These are phyloP conservation scores for Caranx ignobilis DNA, from an alignment of 2,113 vertebrate species.

Conservation along the genomic window DNA sequence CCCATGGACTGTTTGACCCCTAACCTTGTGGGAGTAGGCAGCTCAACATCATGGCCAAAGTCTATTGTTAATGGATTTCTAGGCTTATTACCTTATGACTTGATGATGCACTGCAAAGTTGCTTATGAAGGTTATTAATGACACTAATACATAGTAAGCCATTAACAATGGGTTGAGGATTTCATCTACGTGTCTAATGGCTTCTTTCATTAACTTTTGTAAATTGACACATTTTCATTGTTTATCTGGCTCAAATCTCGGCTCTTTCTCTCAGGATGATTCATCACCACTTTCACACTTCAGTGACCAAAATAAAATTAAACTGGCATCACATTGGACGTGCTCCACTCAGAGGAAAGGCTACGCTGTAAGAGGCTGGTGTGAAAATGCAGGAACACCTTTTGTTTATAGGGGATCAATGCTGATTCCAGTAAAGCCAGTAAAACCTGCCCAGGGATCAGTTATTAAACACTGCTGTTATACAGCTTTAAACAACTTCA, in stretches of 20 bases:
- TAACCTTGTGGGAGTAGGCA: neutral
- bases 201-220: neutral
- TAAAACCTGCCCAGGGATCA: constrained; percentile 55
- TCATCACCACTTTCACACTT: constrained; percentile 12
- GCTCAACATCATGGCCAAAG: constrained; percentile 6
- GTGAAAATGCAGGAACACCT: constrained; percentile 30
- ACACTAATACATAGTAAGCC: neutral
- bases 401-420: constrained; percentile 37
- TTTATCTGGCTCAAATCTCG: neutral
- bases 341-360: neutral
- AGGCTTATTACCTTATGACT: constrained; percentile 2
- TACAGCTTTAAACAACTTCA: neutral
- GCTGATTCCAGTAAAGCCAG: constrained; percentile 55
- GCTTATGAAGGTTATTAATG: constrained; percentile 6
- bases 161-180: neutral
- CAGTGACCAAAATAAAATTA: constrained; percentile 18
- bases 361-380: constrained; percentile 5
- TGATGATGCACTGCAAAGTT: neutral
- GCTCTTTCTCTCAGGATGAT: neutral
- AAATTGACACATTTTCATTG: neutral
- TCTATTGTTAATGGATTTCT: neutral
- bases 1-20: constrained; percentile 35
- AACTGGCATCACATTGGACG: neutral
- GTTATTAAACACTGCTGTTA: constrained; percentile 5
- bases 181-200: no score